phyloP scores from a whole-genome alignment of 1,140 invertebrate species.

The Drosophila sproati region DNA sequence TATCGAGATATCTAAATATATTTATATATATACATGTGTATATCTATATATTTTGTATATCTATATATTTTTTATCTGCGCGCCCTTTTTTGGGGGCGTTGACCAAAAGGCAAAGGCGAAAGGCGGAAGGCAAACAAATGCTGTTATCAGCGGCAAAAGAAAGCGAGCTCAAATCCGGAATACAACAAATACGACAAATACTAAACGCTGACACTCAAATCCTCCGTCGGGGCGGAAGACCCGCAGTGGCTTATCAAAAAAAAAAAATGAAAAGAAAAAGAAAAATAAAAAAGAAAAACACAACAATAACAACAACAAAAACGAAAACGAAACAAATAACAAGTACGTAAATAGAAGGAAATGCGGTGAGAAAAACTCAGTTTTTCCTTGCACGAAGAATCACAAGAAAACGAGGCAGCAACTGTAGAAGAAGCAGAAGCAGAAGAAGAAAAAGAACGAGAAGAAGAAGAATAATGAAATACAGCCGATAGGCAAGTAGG shows the following conservation, averaged over 20 bases:
- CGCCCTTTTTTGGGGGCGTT: conserved; percentile 54
- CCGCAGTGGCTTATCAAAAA: conserved; percentile 70
- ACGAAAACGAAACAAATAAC: conserved; percentile 25
- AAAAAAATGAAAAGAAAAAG: conserved; percentile 6
- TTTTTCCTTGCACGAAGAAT: conserved; percentile 16
- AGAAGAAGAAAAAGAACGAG: conserved; percentile 23
- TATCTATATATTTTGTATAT: neutral
- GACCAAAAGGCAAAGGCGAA: conserved; percentile 45
- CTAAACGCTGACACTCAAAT: conserved; percentile 52
- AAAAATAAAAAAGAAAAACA: neutral
- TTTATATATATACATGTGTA: too few relatives aligned
- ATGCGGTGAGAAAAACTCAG: conserved; percentile 25
- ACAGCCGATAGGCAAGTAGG: conserved; percentile 40
- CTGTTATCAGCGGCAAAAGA: conserved; percentile 55
- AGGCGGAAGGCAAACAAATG: conserved; percentile 19
- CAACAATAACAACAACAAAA: conserved; percentile 25
- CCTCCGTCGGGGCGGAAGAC: conserved; percentile 69
- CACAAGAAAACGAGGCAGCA: neutral
- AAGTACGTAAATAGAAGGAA: conserved; percentile 59
- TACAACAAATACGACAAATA: neutral
- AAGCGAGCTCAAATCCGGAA: conserved; percentile 26
- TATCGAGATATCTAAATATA: too few relatives aligned
- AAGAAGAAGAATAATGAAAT: conserved; percentile 18
- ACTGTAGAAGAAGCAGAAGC: neutral
- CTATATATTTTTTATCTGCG: conserved; percentile 42